phyloP scores from a whole-genome alignment of 2,113 vertebrate genomes.

The Bungarus multicinctus region DNA sequence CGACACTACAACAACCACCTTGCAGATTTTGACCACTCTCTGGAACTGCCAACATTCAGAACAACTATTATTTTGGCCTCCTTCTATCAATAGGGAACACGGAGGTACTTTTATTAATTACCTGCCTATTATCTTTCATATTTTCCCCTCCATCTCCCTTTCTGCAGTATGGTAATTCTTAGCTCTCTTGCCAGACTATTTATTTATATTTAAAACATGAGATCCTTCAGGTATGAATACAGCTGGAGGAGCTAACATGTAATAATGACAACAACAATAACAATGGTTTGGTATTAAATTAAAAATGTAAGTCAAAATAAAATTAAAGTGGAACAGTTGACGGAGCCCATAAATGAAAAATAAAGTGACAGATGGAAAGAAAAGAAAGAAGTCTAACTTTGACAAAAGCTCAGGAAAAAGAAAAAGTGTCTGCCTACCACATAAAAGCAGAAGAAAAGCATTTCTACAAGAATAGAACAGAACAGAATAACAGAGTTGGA shows the following conservation, averaged over 20 bases:
- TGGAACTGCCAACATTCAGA: background rate
- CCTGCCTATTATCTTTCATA: background rate
- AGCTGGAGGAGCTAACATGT: background rate
- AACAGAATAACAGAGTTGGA: too few relatives aligned
- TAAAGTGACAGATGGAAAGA: background rate
- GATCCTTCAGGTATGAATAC: background rate
- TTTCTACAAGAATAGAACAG: too few relatives aligned
- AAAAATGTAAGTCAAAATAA: background rate
- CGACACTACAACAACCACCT: background rate
- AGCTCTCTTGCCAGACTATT: background rate
- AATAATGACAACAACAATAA: background rate
- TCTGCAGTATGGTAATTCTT: background rate
- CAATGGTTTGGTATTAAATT: background rate
- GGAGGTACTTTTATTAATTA: background rate
- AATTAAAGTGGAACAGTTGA: background rate
- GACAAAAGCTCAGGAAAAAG: background rate
- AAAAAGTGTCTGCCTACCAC: background rate
- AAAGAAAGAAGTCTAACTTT: background rate
- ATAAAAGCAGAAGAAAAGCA: too few relatives aligned
- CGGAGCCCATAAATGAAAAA: background rate
- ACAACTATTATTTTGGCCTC: background rate
- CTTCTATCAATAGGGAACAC: background rate
- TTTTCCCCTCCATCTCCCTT: background rate
- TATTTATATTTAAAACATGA: background rate
- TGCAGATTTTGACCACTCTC: background rate